These are phyloP conservation scores for Tiliacea aurago DNA, from an alignment of 2,888 invertebrate genomes.

Conservation along the genomic window DNA sequence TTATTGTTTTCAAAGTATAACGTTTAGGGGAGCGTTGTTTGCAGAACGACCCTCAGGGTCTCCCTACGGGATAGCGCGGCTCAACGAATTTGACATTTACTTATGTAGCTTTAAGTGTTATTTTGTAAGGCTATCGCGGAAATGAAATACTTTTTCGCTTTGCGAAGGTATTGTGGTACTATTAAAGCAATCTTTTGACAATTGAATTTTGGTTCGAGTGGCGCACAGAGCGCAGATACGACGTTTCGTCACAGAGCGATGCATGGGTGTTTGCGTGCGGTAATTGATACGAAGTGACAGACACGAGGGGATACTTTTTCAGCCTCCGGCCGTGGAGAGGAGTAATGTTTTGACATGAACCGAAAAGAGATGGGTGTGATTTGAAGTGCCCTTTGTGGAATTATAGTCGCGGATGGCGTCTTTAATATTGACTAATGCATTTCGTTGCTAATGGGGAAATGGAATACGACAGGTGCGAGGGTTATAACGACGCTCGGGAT, in stretches of 20 bases:
- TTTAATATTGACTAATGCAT: conserved; percentile 91
- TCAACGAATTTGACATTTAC: conserved; percentile 80
- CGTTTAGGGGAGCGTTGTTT: conserved; percentile 90
- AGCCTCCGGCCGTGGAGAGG: conserved; percentile 84
- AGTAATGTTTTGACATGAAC: conserved; percentile 89
- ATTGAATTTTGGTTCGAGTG: conserved; percentile 88
- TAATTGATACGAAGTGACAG: conserved; percentile 91
- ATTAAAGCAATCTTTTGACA: conserved; percentile 89
- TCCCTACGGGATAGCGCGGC: conserved; percentile 68
- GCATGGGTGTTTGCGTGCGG: conserved; percentile 89
- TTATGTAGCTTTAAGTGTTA: conserved; percentile 75
- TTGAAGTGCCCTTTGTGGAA: conserved; percentile 91
- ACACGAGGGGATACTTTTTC: conserved; percentile 85
- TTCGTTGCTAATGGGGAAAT: conserved; percentile 87
- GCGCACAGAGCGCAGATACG: conserved; percentile 83
- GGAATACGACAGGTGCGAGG: conserved; percentile 87
- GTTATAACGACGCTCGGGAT: conserved; percentile 75
- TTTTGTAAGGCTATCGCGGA: conserved; percentile 69
- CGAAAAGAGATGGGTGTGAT: conserved; percentile 90
- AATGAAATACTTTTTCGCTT: conserved; percentile 82
- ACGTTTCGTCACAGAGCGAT: conserved; percentile 75
- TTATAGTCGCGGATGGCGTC: conserved; percentile 89
- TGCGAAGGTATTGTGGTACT: conserved; percentile 79
- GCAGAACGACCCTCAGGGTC: conserved; percentile 87
- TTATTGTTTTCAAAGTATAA: conserved; percentile 91